phyloP scores from a whole-genome alignment of 2,113 vertebrate species.

The Donacobius atricapilla region DNA sequence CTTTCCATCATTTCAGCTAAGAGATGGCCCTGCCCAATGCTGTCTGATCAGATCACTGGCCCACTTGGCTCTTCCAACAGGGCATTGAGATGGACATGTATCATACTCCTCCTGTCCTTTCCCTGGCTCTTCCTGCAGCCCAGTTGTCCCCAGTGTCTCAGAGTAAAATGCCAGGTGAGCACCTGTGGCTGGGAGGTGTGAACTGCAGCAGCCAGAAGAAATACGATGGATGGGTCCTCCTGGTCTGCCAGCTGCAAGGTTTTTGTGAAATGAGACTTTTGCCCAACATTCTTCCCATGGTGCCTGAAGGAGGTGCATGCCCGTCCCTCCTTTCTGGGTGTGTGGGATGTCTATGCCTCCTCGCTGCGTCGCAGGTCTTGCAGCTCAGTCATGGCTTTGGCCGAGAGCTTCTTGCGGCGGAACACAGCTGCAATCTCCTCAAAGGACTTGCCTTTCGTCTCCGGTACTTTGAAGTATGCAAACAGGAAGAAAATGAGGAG shows the following conservation, averaged over 20 bases:
- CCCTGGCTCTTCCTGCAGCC: neutral
- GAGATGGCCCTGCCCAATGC: neutral
- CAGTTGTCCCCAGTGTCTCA: neutral
- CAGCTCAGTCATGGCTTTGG: slow-evolving; percentile 75
- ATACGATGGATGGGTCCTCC: neutral
- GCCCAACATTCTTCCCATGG: neutral
- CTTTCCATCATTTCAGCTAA: neutral
- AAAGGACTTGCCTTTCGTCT: slow-evolving; percentile 93
- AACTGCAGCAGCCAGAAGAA: neutral
- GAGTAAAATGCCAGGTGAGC: neutral
- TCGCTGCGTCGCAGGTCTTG: slow-evolving; percentile 75
- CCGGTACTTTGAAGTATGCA: slow-evolving; percentile 84
- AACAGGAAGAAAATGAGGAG: slow-evolving; percentile 84
- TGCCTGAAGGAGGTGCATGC: neutral
- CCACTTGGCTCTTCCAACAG: neutral
- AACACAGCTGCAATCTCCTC: slow-evolving; percentile 89
- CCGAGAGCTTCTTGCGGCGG: slow-evolving; percentile 67
- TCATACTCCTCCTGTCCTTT: neutral
- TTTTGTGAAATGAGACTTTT: slow-evolving; percentile 9
- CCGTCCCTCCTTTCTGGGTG: neutral
- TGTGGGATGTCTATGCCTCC: slow-evolving; percentile 62
- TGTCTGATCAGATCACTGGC: neutral
- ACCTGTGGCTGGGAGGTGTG: neutral
- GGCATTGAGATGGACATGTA: neutral
- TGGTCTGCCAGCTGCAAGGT: neutral